Evolutionary conservation across 30 jellyfish, hydroid and myxozoan genomes (phyloP).

Genomic region (Aurelia sp.): DNA sequence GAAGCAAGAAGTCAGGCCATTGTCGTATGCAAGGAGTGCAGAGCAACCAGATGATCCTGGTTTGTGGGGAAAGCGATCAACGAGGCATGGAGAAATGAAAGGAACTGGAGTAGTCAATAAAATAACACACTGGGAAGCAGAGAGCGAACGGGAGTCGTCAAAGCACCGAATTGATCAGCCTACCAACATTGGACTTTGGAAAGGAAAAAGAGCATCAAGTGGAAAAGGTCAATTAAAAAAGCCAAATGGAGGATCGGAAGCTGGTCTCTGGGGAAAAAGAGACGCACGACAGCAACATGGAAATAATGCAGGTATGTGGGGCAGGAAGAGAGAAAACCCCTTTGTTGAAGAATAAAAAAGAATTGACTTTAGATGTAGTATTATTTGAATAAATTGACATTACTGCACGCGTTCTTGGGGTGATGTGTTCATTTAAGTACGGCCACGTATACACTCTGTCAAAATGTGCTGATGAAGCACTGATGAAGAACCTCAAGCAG

Average conservation of each 20-base stretch:
- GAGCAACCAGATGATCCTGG: conserved; percentile 15
- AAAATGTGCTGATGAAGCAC: too few species aligned
- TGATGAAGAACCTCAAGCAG: too few species aligned
- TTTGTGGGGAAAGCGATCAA: conserved; percentile 40
- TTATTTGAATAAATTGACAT: not conserved
- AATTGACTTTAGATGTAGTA: not conserved
- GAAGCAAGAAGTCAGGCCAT: too few species aligned
- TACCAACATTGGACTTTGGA: conserved; percentile 37
- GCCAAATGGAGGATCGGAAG: conserved; percentile 20
- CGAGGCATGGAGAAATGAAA: not conserved
- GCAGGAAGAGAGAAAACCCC: conserved; percentile 15
- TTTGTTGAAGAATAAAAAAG: not conserved
- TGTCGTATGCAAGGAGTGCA: too few species aligned
- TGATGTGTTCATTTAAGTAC: too few species aligned
- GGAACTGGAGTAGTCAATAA: not conserved
- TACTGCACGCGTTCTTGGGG: too few species aligned
- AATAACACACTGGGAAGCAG: conserved; percentile 1
- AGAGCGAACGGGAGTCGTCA: not conserved
- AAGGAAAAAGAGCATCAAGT: conserved; percentile 30
- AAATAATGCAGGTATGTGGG: conserved; percentile 38
- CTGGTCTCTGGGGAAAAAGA: conserved; percentile 69
- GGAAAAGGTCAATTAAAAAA: conserved; percentile 5
- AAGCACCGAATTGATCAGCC: conserved; percentile 4
- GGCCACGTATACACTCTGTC: too few species aligned
- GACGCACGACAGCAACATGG: too few species aligned